Evolutionary conservation across 2,797 vertebrate genomes (phyloP), one percentile per base, ranked within the genome.

Genomic region (Leucoraja ocellata): DNA sequence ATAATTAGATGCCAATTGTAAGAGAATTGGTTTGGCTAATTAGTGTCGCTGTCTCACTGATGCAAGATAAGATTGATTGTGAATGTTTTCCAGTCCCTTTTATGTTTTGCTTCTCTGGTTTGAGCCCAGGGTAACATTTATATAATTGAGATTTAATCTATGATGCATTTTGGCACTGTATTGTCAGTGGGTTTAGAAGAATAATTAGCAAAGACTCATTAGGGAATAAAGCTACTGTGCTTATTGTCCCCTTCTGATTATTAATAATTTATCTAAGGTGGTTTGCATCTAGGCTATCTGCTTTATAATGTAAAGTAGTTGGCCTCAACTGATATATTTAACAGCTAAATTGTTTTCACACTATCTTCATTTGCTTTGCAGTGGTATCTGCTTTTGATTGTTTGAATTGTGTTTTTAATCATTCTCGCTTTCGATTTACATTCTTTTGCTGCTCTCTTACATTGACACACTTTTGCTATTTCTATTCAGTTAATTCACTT

Each of bases 71-170:
- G 46, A 91, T 73, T 71, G 25, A 71, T 71, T 8, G 39, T 21
- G 9, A 71, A 46, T 91, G 88, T 91, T 14, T 68, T 18, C 65
- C 13, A 68, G 13, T 1, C 18, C 65, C 65, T 68, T 68, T 68
- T 46, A 46, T 46, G 2, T 46, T 46, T 46, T 68, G 65, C 86
- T 23, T 71, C 65, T 73, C 88, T 74, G 88, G 63, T 73, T 91
- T 73, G 18, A 73, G 65, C 88, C 88, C 73, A 36, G 68, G 21
- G 36, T 23, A 39, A 73, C 73, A 25, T 91, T 36, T 73, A 68
- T 65, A 46, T 73, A 91, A 91, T 91, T 91, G 65, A 91, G 36
- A 73, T 91, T 3, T 74, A 71, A 91, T 91, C 65, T 36, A 91
- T 71, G 9, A 46, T 36, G 7, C 32, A 39, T 16, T 46, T 73